Base-by-base conservation (phyloP, 2,888 invertebrate species). In the Bibio marci region DNA sequence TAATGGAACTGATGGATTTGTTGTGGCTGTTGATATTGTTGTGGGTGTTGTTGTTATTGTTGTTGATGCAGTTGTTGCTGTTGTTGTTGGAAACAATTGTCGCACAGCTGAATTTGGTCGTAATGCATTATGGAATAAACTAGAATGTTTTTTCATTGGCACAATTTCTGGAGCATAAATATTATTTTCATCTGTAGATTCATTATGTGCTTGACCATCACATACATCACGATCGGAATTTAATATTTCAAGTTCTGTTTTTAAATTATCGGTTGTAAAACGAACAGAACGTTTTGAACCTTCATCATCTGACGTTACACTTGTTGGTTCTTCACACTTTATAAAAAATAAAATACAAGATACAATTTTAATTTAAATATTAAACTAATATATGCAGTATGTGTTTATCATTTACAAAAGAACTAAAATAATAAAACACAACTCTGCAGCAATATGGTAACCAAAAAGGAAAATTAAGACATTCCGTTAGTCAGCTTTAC, bases 71-170 rank as follows among this genome's bases (percentile, higher is more conserved):
- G 19, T 3, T 12, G 33, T 13, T 19, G 33, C 36, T 8, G 37
- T 22, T 26, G 28, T 19, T 5, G 28, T 73, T 17, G 83, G 85
- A 56, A 87, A 87, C 38, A 87, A 62, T 53, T 87, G 86, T 40
- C 85, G 70, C 7, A 86, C 81, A 3, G 87, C 87, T 1, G 86
- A 86, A 57, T 83, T 85, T 6, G 82, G 62, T 37, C 62, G 53
- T 40, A 60, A 44, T 11, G 60, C 58, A 43, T 62, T 62, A 42
- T 59, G 59, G 44, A 62, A 62, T 5, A 62, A 49, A 14, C 58
- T 60, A 7, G 62, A 62, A 43, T 62, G 61, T 44, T 60, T 60
- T 43, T 59, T 60, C 38, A 62, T 55, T 25, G 60, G 58, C 43
- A 61, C 59, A 17, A 58, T 50, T 43, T 60, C 60, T 43, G 58